Percentiles rank a stretch among this genome's conserved stretches.
Evolutionary conservation across 1,140 invertebrate species (phyloP).

Genomic region (Pinna nobilis): DNA sequence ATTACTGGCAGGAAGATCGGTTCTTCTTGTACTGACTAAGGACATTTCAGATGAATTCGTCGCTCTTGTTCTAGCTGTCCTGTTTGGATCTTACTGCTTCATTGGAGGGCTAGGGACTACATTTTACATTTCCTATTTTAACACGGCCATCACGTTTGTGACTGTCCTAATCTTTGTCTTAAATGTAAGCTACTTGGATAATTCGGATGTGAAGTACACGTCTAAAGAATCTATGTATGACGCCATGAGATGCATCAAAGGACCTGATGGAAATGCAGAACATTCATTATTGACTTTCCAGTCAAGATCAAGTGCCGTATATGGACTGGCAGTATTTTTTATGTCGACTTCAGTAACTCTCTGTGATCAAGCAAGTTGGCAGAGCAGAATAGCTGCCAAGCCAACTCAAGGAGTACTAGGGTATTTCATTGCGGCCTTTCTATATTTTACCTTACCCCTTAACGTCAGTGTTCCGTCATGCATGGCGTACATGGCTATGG

Average conservation of each 20-base stretch:
- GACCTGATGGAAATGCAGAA: slow-evolving; percentile 65
- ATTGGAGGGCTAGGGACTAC: slow-evolving; percentile 73
- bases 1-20: slow-evolving; percentile 52
- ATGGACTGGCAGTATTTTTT: slow-evolving; percentile 59
- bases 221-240: slow-evolving; percentile 50
- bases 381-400: slow-evolving; percentile 68
- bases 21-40: slow-evolving; percentile 44
- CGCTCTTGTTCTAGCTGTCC: slow-evolving; percentile 52
- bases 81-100: slow-evolving; percentile 72
- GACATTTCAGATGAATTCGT: slow-evolving; percentile 58
- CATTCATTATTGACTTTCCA: slow-evolving; percentile 54
- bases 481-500: slow-evolving; percentile 61
- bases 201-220: slow-evolving; percentile 1
- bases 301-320: slow-evolving; percentile 55
- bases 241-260: slow-evolving; percentile 56
- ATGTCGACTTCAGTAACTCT: slow-evolving; percentile 69
- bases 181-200: neutral
- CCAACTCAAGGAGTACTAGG: slow-evolving; percentile 68
- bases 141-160: slow-evolving; percentile 67
- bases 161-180: neutral
- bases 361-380: slow-evolving; percentile 73
- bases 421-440: slow-evolving; percentile 69
- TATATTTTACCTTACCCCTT: slow-evolving; percentile 72
- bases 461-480: slow-evolving; percentile 65
- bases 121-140: slow-evolving; percentile 74